Evolutionary conservation across 2,797 vertebrate species (phyloP), one percentile per base, ranked within the genome.

Genomic region (Ceryle rudis): DNA sequence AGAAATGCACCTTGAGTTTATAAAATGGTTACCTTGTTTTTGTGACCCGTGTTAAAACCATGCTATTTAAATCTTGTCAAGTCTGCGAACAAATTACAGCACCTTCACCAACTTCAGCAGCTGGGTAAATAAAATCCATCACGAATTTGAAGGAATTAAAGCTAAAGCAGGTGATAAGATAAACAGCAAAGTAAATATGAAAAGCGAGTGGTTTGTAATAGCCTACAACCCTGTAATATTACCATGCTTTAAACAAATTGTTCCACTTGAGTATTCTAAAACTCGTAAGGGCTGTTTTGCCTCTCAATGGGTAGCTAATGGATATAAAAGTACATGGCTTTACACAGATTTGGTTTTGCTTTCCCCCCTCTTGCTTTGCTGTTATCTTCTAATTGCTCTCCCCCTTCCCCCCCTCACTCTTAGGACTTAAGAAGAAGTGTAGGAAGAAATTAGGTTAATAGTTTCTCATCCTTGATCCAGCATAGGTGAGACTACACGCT

Each of bases 391-490:
- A 81, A 62, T 33, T 55, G 29, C 23, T 70, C 21, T 11, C 54
- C 61, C 41, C 41, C 41, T 41, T 41, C 41, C 41, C 41, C 37
- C 37, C 7, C 10, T 31, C n/a, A 3, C 52, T 58, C 21, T 18
- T 82, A 71, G 33, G 79, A 21, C 57, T 89, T 80, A 52, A 52
- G 47, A 35, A 67, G 87, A 85, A 82, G 72, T 71, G 82, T 70
- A 91, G 69, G 86, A 96, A 86, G 86, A 81, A 72, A 42, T 39
- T 88, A 83, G 65, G 29, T 88, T 93, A 88, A 37, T 90, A 69
- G 61, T 86, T 91, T 81, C 62, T 81, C 4, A 29, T 66, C 55
- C n/a, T 93, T 79, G 58, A 67, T 75, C 64, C 74, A 52, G 14
- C 31, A 62, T 44, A 84, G 66, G 2, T 87, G 82, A 60, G 8